Conservation (phyloP, 2,888 invertebrate species). For the Camptogramma bilineatum region DNA sequence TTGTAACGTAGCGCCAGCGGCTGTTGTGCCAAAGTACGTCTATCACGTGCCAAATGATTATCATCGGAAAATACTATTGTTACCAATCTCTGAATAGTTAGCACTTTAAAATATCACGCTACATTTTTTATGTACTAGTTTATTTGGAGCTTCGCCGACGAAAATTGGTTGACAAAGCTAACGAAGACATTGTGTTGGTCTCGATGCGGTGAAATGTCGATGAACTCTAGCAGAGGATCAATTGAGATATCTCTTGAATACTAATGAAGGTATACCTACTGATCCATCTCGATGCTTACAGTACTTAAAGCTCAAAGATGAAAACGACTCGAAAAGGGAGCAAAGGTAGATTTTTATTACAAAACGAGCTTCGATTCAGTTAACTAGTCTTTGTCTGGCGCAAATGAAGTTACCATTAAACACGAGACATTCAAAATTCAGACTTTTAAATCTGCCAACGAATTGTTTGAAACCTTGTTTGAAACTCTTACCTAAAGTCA, state of each 20-base stretch:
- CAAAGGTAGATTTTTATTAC: not conserved
- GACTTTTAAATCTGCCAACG: not conserved
- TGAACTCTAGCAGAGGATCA: conserved; percentile 26
- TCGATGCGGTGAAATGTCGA: conserved; percentile 17
- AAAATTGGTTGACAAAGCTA: conserved; percentile 10
- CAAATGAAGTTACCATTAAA: not conserved
- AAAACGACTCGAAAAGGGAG: not conserved
- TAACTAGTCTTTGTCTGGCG: not conserved
- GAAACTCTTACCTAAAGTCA: no score
- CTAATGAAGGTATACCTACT: conserved; percentile 30
- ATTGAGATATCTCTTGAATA: conserved; percentile 35
- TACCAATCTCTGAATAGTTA: not conserved
- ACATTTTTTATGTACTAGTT: not conserved
- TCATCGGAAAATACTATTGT: conserved; percentile 11
- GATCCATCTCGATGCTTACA: not conserved
- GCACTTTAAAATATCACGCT: not conserved
- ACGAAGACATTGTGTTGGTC: conserved; percentile 8
- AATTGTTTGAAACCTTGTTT: not conserved
- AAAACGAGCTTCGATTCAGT: not conserved
- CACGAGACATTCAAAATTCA: not conserved
- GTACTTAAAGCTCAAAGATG: not conserved
- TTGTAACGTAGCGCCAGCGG: conserved; percentile 12
- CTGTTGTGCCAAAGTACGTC: conserved; percentile 19
- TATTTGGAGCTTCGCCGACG: not conserved
- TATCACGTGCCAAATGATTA: conserved; percentile 20